Evolutionary conservation across 92 coral and sea anemone genomes (phyloP).

Genomic region (Siderastrea radians): DNA sequence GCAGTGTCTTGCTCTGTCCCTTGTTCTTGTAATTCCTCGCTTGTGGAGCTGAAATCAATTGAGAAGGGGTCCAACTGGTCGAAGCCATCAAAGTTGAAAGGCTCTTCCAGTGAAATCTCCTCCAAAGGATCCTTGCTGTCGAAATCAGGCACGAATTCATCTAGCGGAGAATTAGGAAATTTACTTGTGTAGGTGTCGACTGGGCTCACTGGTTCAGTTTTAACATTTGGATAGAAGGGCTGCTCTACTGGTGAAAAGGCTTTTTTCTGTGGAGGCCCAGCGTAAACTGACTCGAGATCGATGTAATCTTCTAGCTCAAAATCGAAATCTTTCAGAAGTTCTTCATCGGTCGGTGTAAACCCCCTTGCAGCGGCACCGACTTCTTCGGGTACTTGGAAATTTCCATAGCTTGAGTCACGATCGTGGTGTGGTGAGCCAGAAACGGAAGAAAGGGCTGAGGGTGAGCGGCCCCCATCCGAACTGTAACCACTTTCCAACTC

Average conservation of each 20-base stretch:
- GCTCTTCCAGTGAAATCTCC: constrained; percentile 34
- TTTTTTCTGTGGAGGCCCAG: constrained; percentile 53
- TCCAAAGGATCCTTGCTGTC: constrained; percentile 58
- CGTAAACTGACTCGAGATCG: constrained; percentile 51
- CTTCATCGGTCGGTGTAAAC: constrained; percentile 62
- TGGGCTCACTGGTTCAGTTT: constrained; percentile 39
- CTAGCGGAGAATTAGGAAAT: constrained; percentile 37
- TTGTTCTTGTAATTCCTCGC: constrained; percentile 43
- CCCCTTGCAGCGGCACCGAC: constrained; percentile 77
- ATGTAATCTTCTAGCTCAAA: constrained; percentile 71
- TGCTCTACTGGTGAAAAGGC: constrained; percentile 21
- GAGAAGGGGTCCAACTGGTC: constrained; percentile 79
- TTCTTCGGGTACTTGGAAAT: constrained; percentile 46
- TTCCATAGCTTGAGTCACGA: constrained; percentile 46
- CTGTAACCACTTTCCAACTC: constrained; percentile 90
- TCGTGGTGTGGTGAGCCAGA: constrained; percentile 66
- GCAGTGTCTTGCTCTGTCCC: constrained; percentile 40
- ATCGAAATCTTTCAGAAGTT: constrained; percentile 33
- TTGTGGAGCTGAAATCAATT: constrained; percentile 72
- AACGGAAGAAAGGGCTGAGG: constrained; percentile 69
- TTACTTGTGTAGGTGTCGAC: constrained; percentile 9
- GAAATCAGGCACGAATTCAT: constrained; percentile 29
- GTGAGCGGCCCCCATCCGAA: constrained; percentile 81
- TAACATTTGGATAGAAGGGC: constrained; percentile 5
- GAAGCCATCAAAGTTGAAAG: constrained; percentile 48